These are phyloP conservation scores for Aurelia sp. DNA, from an alignment of 30 jellyfish, hydroid and myxozoan species.

Conservation along the genomic window DNA sequence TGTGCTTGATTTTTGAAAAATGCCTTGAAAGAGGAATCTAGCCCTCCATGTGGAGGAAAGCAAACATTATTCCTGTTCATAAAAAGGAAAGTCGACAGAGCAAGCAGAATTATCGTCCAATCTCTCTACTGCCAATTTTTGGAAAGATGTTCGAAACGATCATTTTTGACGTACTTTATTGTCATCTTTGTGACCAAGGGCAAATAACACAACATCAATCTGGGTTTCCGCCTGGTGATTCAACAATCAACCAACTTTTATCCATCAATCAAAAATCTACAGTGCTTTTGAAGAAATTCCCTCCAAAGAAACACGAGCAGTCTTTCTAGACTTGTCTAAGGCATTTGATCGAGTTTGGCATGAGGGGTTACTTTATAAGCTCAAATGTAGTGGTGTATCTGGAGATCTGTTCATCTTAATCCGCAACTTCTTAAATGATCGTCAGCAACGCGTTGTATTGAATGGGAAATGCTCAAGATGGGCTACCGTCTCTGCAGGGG, in stretches of 20 bases:
- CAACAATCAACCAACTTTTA: constrained; percentile 31
- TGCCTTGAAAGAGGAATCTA: too few relatives aligned
- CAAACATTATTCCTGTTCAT: too few relatives aligned
- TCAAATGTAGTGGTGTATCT: constrained; percentile 48
- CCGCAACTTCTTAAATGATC: too few relatives aligned
- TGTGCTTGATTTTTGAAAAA: neutral
- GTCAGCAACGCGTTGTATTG: too few relatives aligned
- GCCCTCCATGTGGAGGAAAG: too few relatives aligned
- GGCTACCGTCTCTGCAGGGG: too few relatives aligned
- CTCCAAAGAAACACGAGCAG: constrained; percentile 62
- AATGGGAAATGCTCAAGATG: too few relatives aligned
- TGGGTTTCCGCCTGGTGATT: constrained; percentile 56
- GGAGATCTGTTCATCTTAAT: constrained; percentile 28
- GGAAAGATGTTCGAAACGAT: constrained; percentile 16
- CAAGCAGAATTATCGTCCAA: neutral
- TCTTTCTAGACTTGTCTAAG: constrained; percentile 66
- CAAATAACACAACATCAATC: constrained; percentile 40
- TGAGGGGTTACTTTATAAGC: constrained; percentile 59
- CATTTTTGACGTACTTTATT: constrained; percentile 38
- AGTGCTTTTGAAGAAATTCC: constrained; percentile 63
- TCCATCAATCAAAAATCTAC: constrained; percentile 43
- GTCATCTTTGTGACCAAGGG: constrained; percentile 32
- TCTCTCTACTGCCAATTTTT: too few relatives aligned
- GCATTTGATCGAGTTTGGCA: constrained; percentile 72
- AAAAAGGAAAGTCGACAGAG: too few relatives aligned